Evolutionary conservation across 2,797 vertebrate genomes (phyloP).

Genomic region (Parauchenoglanis punctatus): DNA sequence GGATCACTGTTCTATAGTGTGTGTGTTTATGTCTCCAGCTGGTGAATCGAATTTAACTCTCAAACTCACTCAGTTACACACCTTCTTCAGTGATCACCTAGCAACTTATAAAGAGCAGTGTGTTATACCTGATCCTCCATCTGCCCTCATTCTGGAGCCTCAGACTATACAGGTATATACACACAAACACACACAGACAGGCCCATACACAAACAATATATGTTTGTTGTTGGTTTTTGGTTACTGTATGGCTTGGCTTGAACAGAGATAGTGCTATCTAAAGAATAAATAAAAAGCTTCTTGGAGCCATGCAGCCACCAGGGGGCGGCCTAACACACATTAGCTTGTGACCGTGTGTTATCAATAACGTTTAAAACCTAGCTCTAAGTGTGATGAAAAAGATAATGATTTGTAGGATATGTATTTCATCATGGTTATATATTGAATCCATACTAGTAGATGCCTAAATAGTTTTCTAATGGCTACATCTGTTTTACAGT

Average conservation of each 20-base stretch:
- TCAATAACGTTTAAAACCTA: neutral
- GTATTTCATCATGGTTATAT: neutral
- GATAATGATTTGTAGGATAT: too few species aligned
- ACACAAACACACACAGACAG: constrained; percentile 11
- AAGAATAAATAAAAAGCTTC: neutral
- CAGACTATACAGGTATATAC: constrained; percentile 48
- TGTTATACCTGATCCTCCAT: constrained; percentile 70
- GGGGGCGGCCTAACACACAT: neutral
- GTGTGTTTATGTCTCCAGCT: constrained; percentile 63
- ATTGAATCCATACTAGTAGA: neutral
- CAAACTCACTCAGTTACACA: constrained; percentile 78
- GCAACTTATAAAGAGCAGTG: constrained; percentile 70
- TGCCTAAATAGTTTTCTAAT: neutral
- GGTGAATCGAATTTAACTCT: constrained; percentile 71
- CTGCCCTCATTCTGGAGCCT: constrained; percentile 65
- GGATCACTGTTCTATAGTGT: neutral
- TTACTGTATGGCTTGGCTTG: neutral
- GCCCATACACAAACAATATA: neutral
- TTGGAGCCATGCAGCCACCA: neutral
- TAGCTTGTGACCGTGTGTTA: neutral
- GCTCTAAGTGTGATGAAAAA: neutral
- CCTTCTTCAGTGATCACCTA: constrained; percentile 75
- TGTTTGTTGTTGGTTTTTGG: neutral
- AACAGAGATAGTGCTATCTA: neutral
- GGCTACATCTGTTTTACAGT: neutral